Percentiles rank a stretch among this genome's conserved stretches.
Evolutionary conservation across 2,797 vertebrate genomes (phyloP).

Genomic region (Melanogrammus aeglefinus): DNA sequence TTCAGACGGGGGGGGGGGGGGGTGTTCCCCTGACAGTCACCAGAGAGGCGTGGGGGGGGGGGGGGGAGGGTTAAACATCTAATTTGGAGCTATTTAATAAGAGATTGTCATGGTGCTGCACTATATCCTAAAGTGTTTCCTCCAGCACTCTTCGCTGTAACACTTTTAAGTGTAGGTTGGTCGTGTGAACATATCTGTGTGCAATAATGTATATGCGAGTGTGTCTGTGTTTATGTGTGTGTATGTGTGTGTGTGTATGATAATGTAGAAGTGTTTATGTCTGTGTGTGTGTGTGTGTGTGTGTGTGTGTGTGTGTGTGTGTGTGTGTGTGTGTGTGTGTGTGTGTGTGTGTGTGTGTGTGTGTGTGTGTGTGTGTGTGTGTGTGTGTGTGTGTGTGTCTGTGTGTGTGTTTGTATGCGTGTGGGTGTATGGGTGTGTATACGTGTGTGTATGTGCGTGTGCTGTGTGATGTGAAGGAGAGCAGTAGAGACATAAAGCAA

Average conservation of each 20-base stretch:
- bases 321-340: slow-evolving; percentile 12
- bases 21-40: slow-evolving; percentile 8
- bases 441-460: neutral
- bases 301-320: slow-evolving; percentile 17
- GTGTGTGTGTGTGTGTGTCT: slow-evolving; percentile 19
- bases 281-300: slow-evolving; percentile 11
- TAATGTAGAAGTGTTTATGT: slow-evolving; percentile 9
- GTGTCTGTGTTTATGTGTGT: slow-evolving; percentile 18
- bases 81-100: slow-evolving; percentile 70
- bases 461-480: no score
- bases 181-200: slow-evolving; percentile 11
- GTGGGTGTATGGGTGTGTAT: slow-evolving; percentile 20
- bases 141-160: slow-evolving; percentile 49
- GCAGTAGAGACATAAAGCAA: no score
- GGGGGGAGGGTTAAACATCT: slow-evolving; percentile 55
- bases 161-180: slow-evolving; percentile 7
- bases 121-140: slow-evolving; percentile 54
- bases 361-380: slow-evolving; percentile 9
- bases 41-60: slow-evolving; percentile 32
- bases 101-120: slow-evolving; percentile 65
- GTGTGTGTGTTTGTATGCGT: slow-evolving; percentile 22
- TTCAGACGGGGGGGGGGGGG: slow-evolving; percentile 45
- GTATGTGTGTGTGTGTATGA: neutral
- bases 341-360: neutral
- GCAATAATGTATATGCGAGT: neutral